Conservation (phyloP, 2,113 vertebrate genomes). For the Pyxicephalus adspersus region DNA sequence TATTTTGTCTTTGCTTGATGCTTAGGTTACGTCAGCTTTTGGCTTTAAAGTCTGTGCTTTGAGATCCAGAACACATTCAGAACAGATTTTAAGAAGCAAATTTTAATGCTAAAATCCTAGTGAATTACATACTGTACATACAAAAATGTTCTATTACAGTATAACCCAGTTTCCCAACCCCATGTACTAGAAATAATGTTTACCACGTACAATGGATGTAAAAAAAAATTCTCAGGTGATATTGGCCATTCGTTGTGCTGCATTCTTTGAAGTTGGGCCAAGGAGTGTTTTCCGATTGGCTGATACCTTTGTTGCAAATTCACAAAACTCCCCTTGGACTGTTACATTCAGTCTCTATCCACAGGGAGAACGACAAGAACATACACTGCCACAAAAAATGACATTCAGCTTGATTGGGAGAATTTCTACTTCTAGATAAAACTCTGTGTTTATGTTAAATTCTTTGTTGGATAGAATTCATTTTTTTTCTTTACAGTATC, state of each 20-base stretch:
- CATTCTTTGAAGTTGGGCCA: conserved; percentile 8
- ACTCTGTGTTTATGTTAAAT: background rate
- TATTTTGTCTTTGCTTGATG: conserved; percentile 19
- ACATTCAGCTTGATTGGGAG: conserved; percentile 18
- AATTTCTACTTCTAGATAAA: conserved; percentile 3
- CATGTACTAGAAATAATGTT: conserved; percentile 37
- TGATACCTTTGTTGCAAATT: conserved; percentile 4
- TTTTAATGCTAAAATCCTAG: conserved; percentile 54
- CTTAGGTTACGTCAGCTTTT: conserved; percentile 39
- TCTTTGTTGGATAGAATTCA: no score
- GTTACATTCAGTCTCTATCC: conserved; percentile 29
- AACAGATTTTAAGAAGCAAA: conserved; percentile 49
- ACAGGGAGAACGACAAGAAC: background rate
- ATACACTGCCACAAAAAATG: conserved; percentile 18
- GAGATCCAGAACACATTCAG: conserved; percentile 41
- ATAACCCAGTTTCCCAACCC: conserved; percentile 38
- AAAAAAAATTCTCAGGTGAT: conserved; percentile 10
- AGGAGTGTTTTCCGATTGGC: background rate
- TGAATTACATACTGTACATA: conserved; percentile 56
- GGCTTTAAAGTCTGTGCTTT: conserved; percentile 46
- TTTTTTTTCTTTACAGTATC: no score
- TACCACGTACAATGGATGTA: conserved; percentile 26
- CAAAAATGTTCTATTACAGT: conserved; percentile 53
- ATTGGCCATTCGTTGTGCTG: conserved; percentile 3
- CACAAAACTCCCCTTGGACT: conserved; percentile 1